Conservation (phyloP, 2,888 invertebrate genomes). For the Folsomia candida region DNA sequence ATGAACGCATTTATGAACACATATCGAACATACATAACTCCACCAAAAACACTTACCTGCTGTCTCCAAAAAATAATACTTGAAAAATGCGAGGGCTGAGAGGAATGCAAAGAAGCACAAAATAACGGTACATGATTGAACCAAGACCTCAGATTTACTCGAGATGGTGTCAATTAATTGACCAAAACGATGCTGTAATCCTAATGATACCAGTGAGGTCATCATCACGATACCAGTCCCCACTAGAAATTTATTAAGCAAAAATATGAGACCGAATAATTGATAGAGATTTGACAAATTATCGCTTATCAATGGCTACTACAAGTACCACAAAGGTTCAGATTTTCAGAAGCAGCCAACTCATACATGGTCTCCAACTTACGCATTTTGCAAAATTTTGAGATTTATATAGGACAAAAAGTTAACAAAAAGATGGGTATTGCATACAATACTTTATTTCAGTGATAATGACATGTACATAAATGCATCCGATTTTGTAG, state of each 20-base stretch:
- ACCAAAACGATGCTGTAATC: background rate
- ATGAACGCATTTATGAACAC: too few species aligned
- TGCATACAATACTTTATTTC: too few species aligned
- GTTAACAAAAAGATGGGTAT: background rate
- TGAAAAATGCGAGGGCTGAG: background rate
- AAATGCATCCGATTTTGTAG: too few species aligned
- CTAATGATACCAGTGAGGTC: background rate
- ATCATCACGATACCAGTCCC: background rate
- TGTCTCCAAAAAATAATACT: background rate
- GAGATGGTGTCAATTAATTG: background rate
- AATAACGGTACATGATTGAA: background rate
- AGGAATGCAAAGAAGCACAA: background rate
- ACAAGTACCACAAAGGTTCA: background rate
- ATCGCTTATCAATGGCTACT: too few species aligned
- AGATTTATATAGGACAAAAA: background rate
- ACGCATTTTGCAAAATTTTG: background rate
- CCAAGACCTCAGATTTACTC: background rate
- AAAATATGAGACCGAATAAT: background rate
- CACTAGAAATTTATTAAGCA: background rate
- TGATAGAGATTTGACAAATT: background rate
- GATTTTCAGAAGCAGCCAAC: background rate
- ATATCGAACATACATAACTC: too few species aligned
- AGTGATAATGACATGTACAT: too few species aligned
- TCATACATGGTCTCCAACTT: background rate
- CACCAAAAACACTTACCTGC: background rate